These are phyloP conservation scores for Stichodactyla helianthus DNA, from an alignment of 64 coral and sea anemone genomes.

Conservation along the genomic window DNA sequence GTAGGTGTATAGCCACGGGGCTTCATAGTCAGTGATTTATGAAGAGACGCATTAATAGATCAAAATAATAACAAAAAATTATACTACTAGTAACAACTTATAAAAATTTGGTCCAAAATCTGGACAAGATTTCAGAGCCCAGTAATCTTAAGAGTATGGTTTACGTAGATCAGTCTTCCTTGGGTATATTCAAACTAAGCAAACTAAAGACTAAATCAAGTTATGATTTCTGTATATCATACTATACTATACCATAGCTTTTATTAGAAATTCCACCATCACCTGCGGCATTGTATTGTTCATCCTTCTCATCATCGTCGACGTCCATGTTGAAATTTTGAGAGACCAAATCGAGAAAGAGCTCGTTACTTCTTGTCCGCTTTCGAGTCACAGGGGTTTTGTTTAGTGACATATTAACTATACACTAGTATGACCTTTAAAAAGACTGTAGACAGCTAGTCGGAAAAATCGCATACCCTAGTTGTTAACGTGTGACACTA, in stretches of 20 bases:
- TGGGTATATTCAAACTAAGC: background rate
- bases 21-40: slow-evolving; percentile 2
- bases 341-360: background rate
- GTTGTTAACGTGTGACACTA: background rate
- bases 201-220: background rate
- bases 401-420: slow-evolving; percentile 8
- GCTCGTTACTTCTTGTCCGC: slow-evolving; percentile 20
- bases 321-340: background rate
- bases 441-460: background rate
- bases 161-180: background rate
- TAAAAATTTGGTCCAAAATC: background rate
- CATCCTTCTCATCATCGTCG: background rate
- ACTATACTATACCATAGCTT: slow-evolving; percentile 13
- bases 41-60: background rate
- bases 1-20: background rate
- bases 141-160: background rate
- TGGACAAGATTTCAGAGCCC: background rate
- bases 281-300: background rate
- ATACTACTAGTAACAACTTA: too few relatives aligned
- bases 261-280: background rate
- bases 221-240: background rate
- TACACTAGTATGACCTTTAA: background rate
- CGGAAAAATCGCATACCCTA: background rate
- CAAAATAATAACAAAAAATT: background rate
- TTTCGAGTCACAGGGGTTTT: background rate